These are phyloP conservation scores for Tragelaphus scriptus DNA, from an alignment of 2,113 vertebrate species.

Conservation along the genomic window DNA sequence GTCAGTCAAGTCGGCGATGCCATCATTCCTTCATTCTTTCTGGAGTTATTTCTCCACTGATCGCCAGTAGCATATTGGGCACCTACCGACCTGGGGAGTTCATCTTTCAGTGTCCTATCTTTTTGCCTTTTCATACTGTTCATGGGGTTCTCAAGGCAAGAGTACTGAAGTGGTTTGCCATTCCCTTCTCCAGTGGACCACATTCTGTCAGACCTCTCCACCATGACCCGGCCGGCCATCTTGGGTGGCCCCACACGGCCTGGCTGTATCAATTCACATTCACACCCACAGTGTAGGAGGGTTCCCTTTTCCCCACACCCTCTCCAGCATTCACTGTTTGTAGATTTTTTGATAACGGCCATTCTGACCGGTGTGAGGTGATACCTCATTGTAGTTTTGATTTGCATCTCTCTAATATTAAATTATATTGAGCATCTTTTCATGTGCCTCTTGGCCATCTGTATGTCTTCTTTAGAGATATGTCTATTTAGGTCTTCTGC, in stretches of 20 bases:
- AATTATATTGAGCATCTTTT: neutral
- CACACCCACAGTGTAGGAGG: neutral
- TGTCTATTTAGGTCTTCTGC: neutral
- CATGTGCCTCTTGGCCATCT: neutral
- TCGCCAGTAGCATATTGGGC: no score
- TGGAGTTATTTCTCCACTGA: no score
- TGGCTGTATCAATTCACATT: neutral
- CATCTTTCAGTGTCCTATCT: no score
- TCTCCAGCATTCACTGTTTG: neutral
- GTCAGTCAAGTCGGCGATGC: no score
- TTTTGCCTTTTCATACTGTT: no score
- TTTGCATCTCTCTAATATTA: neutral
- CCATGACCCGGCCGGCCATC: accelerated
- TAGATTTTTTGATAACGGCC: neutral
- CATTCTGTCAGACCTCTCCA: no score
- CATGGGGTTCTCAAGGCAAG: no score
- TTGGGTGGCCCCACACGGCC: no score
- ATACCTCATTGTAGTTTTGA: neutral
- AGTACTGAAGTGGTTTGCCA: no score
- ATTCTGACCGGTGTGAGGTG: neutral
- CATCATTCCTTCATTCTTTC: no score
- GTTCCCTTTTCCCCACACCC: neutral
- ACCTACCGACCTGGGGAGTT: no score
- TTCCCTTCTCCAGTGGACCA: no score
- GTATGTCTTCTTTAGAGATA: neutral